Conservation (phyloP, 2,888 invertebrate species). For the Sipunculus nudus region DNA sequence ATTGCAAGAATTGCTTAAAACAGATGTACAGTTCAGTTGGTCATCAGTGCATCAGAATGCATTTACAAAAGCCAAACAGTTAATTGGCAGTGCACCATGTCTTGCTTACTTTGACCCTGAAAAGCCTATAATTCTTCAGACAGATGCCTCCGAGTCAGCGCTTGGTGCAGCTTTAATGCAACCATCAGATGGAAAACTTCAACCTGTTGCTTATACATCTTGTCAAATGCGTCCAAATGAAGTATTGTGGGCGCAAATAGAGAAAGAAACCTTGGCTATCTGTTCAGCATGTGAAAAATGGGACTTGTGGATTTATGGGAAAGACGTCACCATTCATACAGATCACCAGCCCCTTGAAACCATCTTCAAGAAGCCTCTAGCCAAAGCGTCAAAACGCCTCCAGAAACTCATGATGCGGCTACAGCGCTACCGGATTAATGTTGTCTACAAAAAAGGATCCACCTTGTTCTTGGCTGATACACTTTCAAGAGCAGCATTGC, state of each 20-base stretch:
- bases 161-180: conserved; percentile 7
- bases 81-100: conserved; percentile 12
- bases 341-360: conserved; percentile 16
- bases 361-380: conserved; percentile 4
- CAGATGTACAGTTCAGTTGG: conserved; percentile 15
- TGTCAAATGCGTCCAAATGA: not conserved
- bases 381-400: conserved; percentile 2
- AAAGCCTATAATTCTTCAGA: conserved; percentile 1
- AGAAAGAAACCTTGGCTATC: conserved; percentile 11
- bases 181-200: not conserved
- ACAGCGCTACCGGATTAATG: conserved; percentile 9
- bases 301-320: conserved; percentile 15
- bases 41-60: conserved; percentile 5
- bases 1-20: no score
- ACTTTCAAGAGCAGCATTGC: conserved; percentile 6
- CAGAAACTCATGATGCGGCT: conserved; percentile 14
- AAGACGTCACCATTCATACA: conserved; percentile 6
- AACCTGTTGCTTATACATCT: conserved; percentile 1
- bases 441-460: conserved; percentile 9
- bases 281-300: not conserved
- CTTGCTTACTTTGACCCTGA: conserved; percentile 9
- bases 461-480: conserved; percentile 9
- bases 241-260: not conserved
- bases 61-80: conserved; percentile 4
- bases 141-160: conserved; percentile 8